Percentiles rank a stretch among this genome's conserved stretches.
Conservation (phyloP, 2,888 invertebrate genomes). For the Pteria penguin region DNA sequence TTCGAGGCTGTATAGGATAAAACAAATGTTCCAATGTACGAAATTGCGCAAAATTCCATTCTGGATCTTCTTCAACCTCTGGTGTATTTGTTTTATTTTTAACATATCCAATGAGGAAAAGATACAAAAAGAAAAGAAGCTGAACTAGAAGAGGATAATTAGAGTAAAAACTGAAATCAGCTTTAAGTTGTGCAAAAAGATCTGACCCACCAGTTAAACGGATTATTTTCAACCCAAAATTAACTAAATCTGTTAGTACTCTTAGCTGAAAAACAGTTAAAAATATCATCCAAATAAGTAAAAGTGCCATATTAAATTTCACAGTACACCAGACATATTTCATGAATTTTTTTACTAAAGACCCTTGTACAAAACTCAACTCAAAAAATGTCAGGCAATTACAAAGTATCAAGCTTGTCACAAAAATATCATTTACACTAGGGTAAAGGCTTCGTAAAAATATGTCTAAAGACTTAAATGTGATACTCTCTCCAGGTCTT, state of each 20-base stretch:
- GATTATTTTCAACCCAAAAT: constrained; percentile 69
- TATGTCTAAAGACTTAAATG: constrained; percentile 80
- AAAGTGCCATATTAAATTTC: constrained; percentile 81
- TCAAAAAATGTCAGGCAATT: constrained; percentile 81
- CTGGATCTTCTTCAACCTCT: constrained; percentile 46
- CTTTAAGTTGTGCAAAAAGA: constrained; percentile 68
- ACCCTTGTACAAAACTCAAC: constrained; percentile 78
- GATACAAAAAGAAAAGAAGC: constrained; percentile 71
- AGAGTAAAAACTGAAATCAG: constrained; percentile 69
- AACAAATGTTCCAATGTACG: constrained; percentile 65
- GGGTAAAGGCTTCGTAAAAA: constrained; percentile 81
- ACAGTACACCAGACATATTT: constrained; percentile 79
- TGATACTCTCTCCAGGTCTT: constrained; percentile 79
- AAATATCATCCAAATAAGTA: constrained; percentile 80
- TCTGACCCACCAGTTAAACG: constrained; percentile 77
- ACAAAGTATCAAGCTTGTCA: constrained; percentile 80
- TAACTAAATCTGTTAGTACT: constrained; percentile 69
- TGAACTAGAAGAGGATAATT: constrained; percentile 57
- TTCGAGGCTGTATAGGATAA: constrained; percentile 45
- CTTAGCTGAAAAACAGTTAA: constrained; percentile 80
- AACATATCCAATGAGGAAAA: constrained; percentile 51
- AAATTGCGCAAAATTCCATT: constrained; percentile 80
- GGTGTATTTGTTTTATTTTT: not conserved
- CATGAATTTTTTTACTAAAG: constrained; percentile 74
- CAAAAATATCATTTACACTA: constrained; percentile 82